Conservation (phyloP, 2,113 vertebrate species). For the Prolemur simus region DNA sequence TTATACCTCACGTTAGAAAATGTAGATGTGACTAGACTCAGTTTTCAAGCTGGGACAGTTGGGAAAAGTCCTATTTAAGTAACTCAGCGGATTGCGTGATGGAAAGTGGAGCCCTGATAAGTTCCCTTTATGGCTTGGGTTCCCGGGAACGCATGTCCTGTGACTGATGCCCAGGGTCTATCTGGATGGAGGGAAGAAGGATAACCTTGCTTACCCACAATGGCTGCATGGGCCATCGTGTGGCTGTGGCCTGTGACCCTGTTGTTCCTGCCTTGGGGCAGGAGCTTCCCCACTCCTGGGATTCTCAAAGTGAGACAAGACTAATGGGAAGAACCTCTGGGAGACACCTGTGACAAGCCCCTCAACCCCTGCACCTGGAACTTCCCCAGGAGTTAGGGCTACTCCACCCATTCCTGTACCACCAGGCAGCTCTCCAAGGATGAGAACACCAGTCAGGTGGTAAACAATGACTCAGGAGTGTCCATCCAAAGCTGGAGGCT, state of each 20-base stretch:
- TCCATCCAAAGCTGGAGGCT: neutral
- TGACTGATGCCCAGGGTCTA: no score
- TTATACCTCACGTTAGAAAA: neutral
- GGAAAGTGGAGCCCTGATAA: rapidly evolving
- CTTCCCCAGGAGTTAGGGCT: no score
- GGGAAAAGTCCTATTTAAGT: neutral
- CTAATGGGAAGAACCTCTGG: neutral
- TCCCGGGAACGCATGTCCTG: neutral
- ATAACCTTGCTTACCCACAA: rapidly evolving
- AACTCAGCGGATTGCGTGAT: neutral
- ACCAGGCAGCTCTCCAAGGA: neutral
- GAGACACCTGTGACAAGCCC: neutral
- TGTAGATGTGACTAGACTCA: neutral
- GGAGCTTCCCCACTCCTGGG: neutral
- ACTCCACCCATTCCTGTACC: neutral
- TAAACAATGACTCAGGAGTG: neutral
- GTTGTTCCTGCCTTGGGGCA: neutral
- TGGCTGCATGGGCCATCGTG: rapidly evolving
- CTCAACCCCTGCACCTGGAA: neutral
- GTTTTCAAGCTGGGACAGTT: neutral
- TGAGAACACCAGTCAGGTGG: no score
- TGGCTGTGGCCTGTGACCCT: neutral
- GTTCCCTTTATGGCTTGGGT: neutral
- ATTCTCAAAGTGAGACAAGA: neutral
- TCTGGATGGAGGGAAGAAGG: neutral